Evolutionary conservation across 1,140 invertebrate genomes (phyloP), one percentile per base, ranked within the genome.

Genomic region (Aphelinus atriplicis): DNA sequence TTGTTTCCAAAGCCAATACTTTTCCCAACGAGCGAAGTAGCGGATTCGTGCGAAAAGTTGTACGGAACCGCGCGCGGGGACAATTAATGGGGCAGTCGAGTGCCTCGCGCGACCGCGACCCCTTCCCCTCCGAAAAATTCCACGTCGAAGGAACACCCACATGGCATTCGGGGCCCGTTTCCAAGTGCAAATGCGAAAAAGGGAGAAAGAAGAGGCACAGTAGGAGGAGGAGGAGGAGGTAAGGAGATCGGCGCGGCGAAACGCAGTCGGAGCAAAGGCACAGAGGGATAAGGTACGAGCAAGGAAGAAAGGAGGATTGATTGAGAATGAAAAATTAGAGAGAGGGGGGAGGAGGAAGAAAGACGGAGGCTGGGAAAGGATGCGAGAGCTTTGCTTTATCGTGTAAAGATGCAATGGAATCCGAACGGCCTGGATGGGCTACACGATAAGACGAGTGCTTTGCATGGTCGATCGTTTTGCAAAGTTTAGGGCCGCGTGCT

Each of bases 41-140:
- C 26, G 26, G 26, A 26, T 26, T 26, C 26, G 26, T 26, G 0
- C 26, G 26, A 26, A 26, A 26, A 26, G 0, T 26, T 26, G 26
- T 26, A 26, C 26, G 26, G 26, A 26, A 26, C 26, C 26, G 26
- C 26, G 26, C 26, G 26, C 0, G 26, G 26, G 26, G 26, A 26
- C 26, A 26, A 26, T 26, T 26, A 26, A 26, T 26, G 26, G 26
- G 78, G 75, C 77, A 73, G 79, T 78, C 73, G 78, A 78, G 79
- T 86, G 82, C 84, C 84, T 81, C 78, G 80, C 82, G 81, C 84
- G 80, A 81, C 70, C 74, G 57, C 72, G 68, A 63, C 72, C 50
- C 70, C 74, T 61, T 55, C 74, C 74, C 57, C 46, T 68, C 47
- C 51, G 51, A 53, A 53, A 53, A 9, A 53, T 6, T 9, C 4